Base-by-base conservation (phyloP, 2,888 invertebrate genomes). In the Autographa pulchrina region DNA sequence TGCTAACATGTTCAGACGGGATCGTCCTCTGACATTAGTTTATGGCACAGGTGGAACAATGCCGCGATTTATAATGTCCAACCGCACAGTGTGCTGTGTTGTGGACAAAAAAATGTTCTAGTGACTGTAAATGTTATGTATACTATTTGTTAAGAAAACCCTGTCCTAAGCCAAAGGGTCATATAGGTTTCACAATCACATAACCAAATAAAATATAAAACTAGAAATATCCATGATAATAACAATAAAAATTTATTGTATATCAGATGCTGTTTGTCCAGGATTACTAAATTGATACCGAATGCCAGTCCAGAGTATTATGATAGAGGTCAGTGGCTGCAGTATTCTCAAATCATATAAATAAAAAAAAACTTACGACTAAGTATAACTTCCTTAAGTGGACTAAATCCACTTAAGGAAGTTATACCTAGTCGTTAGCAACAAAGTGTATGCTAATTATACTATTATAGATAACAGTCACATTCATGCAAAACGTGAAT, bases 41-140 rank as follows among this genome's bases (percentile, higher is more conserved):
- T 86, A 86, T 80, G 67, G 69, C 69, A 64, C 77, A 77, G 75
- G 77, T 82, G 70, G 62, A 82, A 86, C 86, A 86, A 86, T 86
- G 78, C 79, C 25, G 43, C 70, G 67, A 81, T 84, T 80, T 83
- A 86, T 83, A 78, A 77, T 70, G 81, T 70, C 65, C 65, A 72
- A 68, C 61, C 32, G 76, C 76, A 79, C 81, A 62, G 72, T 74
- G 73, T 32, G 70, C 41, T 68, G 65, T 72, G 74, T 20, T 14
- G 70, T 60, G 61, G 70, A 80, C 76, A 78, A 79, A 81, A 72
- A 77, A 54, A 52, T 41, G 38, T 38, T 38, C 48, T 38, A 52
- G 18, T 16, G 59, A n/a, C 68, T 66, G 48, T 65, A 31, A 14
- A 68, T 60, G 62, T 31, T 63, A 16, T 5, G 18, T 68, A 72